Conservation (phyloP, 64 coral and sea anemone species). For the Pocillopora damicornis region DNA sequence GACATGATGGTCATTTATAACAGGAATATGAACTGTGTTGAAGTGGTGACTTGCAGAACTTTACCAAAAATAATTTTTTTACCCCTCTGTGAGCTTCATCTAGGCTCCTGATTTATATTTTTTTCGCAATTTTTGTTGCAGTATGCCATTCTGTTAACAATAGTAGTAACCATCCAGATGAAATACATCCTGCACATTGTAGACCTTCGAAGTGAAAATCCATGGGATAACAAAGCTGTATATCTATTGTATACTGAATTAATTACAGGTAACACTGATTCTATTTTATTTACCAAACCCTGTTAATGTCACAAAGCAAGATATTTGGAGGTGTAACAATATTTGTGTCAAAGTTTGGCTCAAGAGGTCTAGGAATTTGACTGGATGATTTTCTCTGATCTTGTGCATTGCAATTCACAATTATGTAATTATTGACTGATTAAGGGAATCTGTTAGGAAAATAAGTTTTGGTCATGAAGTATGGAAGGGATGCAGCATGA, state of each 20-base stretch:
- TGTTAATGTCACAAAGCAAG: neutral
- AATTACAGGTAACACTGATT: slow-evolving; percentile 56
- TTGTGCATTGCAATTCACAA: no score
- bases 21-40: no score
- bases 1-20: no score
- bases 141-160: slow-evolving; percentile 84
- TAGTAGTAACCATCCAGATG: slow-evolving; percentile 77
- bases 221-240: slow-evolving; percentile 90
- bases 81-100: neutral
- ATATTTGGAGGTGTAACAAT: no score
- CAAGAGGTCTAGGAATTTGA: no score
- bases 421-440: no score
- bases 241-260: slow-evolving; percentile 81
- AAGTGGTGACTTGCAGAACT: no score
- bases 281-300: neutral
- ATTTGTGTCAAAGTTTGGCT: no score
- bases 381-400: no score
- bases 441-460: no score
- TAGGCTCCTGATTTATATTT: neutral
- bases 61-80: neutral
- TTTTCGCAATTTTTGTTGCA: slow-evolving; percentile 35
- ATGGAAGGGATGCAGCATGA: no score
- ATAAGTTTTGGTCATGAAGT: no score
- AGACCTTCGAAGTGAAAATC: slow-evolving; percentile 84
- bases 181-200: slow-evolving; percentile 77